Evolutionary conservation across 2,113 vertebrate genomes (phyloP), one percentile per base, ranked within the genome.

Genomic region (Myotis yumanensis): DNA sequence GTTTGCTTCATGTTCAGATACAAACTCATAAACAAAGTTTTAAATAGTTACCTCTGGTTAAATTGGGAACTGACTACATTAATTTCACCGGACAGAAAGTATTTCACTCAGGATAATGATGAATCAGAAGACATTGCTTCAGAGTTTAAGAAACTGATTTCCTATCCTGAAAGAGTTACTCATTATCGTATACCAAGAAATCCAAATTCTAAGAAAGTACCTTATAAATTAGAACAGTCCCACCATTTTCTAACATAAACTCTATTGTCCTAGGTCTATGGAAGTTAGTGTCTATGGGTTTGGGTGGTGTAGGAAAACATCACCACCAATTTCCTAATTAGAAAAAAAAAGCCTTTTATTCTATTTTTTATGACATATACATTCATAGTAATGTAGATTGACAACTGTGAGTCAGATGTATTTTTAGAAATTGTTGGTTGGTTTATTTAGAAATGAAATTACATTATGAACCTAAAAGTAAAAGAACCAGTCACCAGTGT

Each of bases 131-230:
- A 77, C 23, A n/a, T n/a, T 35, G 2, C 11, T 90, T 66, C 73
- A 82, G 30, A n/a, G 68, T 89, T 86, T 86, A 46, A 77, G 68
- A 93, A 89, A 77, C 18, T 66, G 48, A 80, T 76, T 94, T 89
- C 30, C 37, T 95, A 2, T 32, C 28, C 20, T 71, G 20, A 92
- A 90, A 68, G 7, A 79, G 37, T 92, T 86, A 43, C 87, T 86
- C 76, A 22, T 51, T 54, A 43, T 3, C 52, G 17, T 52, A 35
- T 73, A 91, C 16, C 15, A 89, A 62, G 8, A 75, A 90, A 81
- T 82, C 7, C 11, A 91, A 22, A 57, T 95, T 90, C 37, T 35
- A 85, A 89, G 52, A 62, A 9, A 83, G 17, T 85, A 15, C 5
- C 54, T 86, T 89, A 46, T 35, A 22, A 30, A 64, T 32, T 69